phyloP scores from a whole-genome alignment of 2,113 vertebrate genomes.

The Acrocephalus arundinaceus region DNA sequence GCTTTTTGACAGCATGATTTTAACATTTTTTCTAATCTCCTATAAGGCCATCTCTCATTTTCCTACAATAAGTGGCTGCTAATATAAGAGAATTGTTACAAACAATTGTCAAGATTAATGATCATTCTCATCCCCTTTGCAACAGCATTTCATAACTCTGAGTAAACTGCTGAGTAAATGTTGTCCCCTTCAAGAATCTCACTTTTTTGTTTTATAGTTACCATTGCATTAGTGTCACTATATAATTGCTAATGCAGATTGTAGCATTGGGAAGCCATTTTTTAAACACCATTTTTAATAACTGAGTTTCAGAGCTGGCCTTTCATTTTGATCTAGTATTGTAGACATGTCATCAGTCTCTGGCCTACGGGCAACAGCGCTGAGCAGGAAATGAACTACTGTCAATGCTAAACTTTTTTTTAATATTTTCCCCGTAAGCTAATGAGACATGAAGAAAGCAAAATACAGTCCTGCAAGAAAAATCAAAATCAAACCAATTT shows the following conservation, averaged over 20 bases:
- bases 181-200: background rate
- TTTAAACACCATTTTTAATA: background rate
- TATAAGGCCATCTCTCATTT: background rate
- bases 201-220: background rate
- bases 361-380: background rate
- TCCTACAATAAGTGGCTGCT: background rate
- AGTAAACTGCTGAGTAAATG: background rate
- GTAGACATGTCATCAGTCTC: background rate
- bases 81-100: background rate
- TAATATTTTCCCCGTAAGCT: background rate
- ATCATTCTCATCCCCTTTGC: background rate
- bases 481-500: background rate
- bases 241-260: background rate
- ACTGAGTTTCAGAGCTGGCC: background rate
- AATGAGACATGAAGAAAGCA: background rate
- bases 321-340: constrained; percentile 3
- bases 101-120: background rate
- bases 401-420: background rate
- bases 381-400: background rate
- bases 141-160: background rate
- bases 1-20: background rate
- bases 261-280: background rate
- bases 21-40: background rate
- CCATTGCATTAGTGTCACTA: background rate
- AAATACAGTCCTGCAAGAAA: background rate